Evolutionary conservation across 2,888 invertebrate species (phyloP).

Genomic region (Melanophora roralis): DNA sequence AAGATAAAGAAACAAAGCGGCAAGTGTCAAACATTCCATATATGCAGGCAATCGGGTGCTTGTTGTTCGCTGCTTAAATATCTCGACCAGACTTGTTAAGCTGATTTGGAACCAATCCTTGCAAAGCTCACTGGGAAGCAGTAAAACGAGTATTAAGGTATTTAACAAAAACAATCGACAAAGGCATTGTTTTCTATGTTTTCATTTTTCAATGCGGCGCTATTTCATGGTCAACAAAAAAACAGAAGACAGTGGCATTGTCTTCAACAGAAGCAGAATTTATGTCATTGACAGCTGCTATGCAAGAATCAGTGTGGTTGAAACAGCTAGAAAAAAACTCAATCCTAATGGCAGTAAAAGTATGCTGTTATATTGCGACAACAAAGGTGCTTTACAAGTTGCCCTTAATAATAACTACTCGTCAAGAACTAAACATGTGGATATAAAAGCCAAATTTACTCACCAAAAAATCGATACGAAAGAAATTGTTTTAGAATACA

Average conservation of each 20-base stretch:
- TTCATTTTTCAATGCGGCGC: background rate
- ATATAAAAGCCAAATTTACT: too few species aligned
- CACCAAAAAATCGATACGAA: too few species aligned
- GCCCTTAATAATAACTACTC: constrained; percentile 1
- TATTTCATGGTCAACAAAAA: constrained; percentile 22
- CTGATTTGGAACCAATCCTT: background rate
- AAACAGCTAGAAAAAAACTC: constrained; percentile 16
- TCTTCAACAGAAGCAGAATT: too few species aligned
- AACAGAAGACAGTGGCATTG: too few species aligned
- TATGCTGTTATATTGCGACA: background rate
- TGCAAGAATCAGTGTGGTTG: constrained; percentile 43
- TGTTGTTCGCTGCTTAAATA: constrained; percentile 56
- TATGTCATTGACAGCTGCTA: constrained; percentile 30
- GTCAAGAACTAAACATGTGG: too few species aligned
- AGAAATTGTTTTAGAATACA: background rate
- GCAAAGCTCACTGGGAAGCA: too few species aligned
- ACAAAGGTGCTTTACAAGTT: background rate
- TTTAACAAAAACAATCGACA: too few species aligned
- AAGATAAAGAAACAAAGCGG: background rate
- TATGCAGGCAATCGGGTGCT: constrained; percentile 30
- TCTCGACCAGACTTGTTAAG: background rate
- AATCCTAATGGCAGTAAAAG: background rate
- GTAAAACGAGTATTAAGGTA: too few species aligned
- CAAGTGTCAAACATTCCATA: background rate
- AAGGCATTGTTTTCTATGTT: too few species aligned